Percentiles rank a stretch among this genome's conserved stretches.
Evolutionary conservation across 2,113 vertebrate species (phyloP).

Genomic region (Zosterops japonicus): DNA sequence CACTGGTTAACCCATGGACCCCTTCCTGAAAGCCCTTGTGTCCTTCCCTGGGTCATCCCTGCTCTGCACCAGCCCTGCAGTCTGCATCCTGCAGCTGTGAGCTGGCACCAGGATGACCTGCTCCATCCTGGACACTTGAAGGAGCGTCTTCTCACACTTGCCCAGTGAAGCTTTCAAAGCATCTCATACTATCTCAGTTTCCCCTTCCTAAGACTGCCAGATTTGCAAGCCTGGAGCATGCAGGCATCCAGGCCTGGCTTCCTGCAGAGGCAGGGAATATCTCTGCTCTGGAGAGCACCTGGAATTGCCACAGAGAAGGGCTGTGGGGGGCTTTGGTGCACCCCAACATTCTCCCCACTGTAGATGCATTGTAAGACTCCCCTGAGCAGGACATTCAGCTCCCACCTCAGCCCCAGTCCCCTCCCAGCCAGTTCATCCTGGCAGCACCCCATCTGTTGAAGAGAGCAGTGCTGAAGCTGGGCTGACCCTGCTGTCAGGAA

Average conservation of each 20-base stretch:
- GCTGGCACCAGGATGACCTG: background rate
- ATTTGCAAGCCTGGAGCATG: background rate
- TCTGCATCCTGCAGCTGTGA: background rate
- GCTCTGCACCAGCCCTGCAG: background rate
- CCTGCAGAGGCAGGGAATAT: background rate
- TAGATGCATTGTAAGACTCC: background rate
- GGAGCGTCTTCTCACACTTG: background rate
- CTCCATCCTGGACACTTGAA: accelerated
- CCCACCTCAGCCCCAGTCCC: background rate
- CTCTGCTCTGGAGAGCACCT: background rate
- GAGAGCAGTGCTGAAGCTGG: background rate
- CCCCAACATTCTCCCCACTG: background rate
- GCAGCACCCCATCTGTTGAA: background rate
- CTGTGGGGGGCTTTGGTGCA: background rate
- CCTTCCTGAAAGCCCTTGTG: background rate
- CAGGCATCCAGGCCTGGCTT: background rate
- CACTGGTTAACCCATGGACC: accelerated
- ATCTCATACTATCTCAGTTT: background rate
- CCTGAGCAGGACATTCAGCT: background rate
- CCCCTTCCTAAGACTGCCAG: background rate
- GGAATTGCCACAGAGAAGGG: background rate
- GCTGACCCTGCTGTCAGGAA: conserved; percentile 29
- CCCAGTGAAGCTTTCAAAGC: background rate
- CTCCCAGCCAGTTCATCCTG: background rate
- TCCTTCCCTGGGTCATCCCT: background rate